Evolutionary conservation across 2,888 invertebrate species (phyloP).

Genomic region (Bellardia bayeri): DNA sequence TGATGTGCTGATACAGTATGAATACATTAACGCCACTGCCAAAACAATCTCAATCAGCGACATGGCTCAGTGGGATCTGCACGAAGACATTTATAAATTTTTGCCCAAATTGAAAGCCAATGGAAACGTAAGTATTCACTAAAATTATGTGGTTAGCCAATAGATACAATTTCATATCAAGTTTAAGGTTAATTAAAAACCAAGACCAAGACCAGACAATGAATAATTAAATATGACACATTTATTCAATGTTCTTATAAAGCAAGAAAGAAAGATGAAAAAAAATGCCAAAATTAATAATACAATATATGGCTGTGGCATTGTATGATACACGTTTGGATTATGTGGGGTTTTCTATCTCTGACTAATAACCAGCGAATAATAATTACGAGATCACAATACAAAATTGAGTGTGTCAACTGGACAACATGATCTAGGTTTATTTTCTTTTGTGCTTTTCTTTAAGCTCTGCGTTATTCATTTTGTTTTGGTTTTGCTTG

Average conservation of each 20-base stretch:
- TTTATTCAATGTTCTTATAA: conserved; percentile 22
- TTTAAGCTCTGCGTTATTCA: neutral
- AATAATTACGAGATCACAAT: conserved; percentile 28
- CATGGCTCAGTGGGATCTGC: conserved; percentile 75
- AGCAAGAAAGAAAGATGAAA: neutral
- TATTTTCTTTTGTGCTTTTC: conserved; percentile 24
- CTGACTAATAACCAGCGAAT: conserved; percentile 10
- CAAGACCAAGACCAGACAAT: neutral
- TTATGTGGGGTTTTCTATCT: conserved; percentile 15
- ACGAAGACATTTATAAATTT: conserved; percentile 79
- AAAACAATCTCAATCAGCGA: conserved; percentile 76
- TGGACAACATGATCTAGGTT: conserved; percentile 40
- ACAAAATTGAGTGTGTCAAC: conserved; percentile 54
- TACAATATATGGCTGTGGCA: neutral
- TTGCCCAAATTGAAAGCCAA: conserved; percentile 77
- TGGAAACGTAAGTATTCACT: conserved; percentile 57
- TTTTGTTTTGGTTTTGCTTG: conserved; percentile 8
- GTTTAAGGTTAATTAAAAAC: conserved; percentile 55
- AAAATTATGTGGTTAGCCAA: neutral
- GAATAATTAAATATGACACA: conserved; percentile 58
- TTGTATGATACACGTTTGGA: neutral
- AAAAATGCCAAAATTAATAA: neutral
- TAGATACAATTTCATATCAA: conserved; percentile 53
- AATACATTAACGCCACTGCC: conserved; percentile 33
- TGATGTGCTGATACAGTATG: conserved; percentile 71